Evolutionary conservation across 2,888 invertebrate species (phyloP).

Genomic region (Proisotoma minuta): DNA sequence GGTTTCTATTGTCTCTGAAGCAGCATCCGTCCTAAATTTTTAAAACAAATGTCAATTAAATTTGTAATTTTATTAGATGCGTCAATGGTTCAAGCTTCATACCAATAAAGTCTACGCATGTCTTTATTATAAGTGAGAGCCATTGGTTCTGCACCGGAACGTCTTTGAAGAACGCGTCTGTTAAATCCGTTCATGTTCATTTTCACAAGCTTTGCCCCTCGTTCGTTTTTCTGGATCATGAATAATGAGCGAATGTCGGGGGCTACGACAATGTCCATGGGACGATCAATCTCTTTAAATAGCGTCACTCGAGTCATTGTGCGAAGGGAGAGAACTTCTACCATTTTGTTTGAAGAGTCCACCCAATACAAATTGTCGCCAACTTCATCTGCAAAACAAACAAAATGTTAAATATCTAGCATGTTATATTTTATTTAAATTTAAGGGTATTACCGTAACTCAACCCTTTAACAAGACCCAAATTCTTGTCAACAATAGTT

Average conservation of each 20-base stretch:
- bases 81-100: neutral
- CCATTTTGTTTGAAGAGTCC: slow-evolving; percentile 59
- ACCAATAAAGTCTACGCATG: slow-evolving; percentile 60
- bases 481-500: slow-evolving; percentile 51
- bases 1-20: slow-evolving; percentile 35
- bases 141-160: slow-evolving; percentile 56
- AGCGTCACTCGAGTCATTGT: slow-evolving; percentile 60
- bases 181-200: slow-evolving; percentile 65
- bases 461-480: slow-evolving; percentile 58
- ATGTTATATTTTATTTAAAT: slow-evolving; percentile 1
- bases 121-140: slow-evolving; percentile 58
- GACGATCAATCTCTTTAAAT: slow-evolving; percentile 56
- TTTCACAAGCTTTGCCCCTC: slow-evolving; percentile 57
- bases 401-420: neutral
- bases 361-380: slow-evolving; percentile 70
- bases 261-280: slow-evolving; percentile 64
- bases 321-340: slow-evolving; percentile 64
- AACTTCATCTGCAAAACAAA: slow-evolving; percentile 58
- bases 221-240: slow-evolving; percentile 53
- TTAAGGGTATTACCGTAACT: slow-evolving; percentile 55
- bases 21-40: slow-evolving; percentile 35
- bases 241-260: slow-evolving; percentile 67
- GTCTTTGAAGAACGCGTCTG: slow-evolving; percentile 52
- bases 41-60: slow-evolving; percentile 1
- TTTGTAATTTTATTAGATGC: neutral